These are phyloP conservation scores for Xenentodon cancila DNA, from an alignment of 2,797 vertebrate species.

Conservation along the genomic window DNA sequence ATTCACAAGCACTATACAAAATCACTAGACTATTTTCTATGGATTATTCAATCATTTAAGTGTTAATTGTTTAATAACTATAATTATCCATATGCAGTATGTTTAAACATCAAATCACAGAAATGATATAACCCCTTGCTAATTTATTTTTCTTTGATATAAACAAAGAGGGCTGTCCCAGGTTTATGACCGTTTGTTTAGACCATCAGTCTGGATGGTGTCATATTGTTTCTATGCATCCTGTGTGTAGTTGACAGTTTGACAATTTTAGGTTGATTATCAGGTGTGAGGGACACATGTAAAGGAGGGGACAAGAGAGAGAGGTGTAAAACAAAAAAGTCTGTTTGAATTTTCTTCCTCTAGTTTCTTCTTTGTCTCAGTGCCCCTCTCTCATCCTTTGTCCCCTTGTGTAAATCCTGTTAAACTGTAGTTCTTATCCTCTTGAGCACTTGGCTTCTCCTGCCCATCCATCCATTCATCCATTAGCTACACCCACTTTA, in stretches of 20 bases:
- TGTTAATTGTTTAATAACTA: too few species aligned
- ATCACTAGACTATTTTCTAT: too few species aligned
- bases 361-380: constrained; percentile 10
- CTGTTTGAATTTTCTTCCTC: constrained; percentile 19
- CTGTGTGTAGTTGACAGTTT: background rate
- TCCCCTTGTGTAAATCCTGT: constrained; percentile 9
- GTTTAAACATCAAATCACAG: too few species aligned
- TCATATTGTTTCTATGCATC: background rate
- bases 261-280: background rate
- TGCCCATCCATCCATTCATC: constrained; percentile 12
- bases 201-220: too few species aligned
- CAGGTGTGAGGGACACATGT: background rate
- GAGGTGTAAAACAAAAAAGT: background rate
- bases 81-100: too few species aligned
- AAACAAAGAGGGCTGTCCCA: too few species aligned
- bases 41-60: too few species aligned
- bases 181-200: too few species aligned
- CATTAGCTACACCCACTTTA: constrained; percentile 16
- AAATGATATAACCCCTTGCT: too few species aligned
- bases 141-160: too few species aligned
- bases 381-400: constrained; percentile 16
- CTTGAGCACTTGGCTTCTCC: constrained; percentile 13
- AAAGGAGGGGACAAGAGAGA: background rate
- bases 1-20: too few species aligned
- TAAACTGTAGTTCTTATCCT: constrained; percentile 17